phyloP scores from a whole-genome alignment of 2,797 vertebrate species.

The Rhynchotus rufescens region DNA sequence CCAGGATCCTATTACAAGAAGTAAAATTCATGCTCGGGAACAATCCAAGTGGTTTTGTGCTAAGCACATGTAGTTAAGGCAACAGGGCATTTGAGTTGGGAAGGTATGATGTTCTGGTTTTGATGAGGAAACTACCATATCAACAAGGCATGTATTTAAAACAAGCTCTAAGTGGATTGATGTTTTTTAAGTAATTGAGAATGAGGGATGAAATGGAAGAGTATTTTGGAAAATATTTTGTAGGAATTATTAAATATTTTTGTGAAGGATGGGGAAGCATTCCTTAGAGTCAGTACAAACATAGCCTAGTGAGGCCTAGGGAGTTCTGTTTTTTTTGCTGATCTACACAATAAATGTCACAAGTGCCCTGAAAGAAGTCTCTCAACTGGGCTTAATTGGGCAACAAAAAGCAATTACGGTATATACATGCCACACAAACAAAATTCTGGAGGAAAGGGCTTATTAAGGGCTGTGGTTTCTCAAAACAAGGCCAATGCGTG shows the following conservation, averaged over 20 bases:
- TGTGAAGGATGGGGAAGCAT: not conserved
- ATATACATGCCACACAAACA: not conserved
- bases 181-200: not conserved
- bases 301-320: not conserved
- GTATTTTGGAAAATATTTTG: not conserved
- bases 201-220: not conserved
- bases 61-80: not conserved
- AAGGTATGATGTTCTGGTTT: not conserved
- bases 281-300: not conserved
- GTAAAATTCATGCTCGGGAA: not conserved
- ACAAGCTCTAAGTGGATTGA: not conserved
- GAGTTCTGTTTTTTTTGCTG: not conserved
- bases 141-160: not conserved
- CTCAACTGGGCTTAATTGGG: not conserved
- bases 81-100: not conserved
- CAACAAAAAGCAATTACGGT: accelerated
- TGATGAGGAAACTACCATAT: not conserved
- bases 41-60: not conserved
- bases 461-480: accelerated
- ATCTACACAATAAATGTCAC: not conserved
- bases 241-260: not conserved
- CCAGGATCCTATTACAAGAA: not conserved
- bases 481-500: not conserved
- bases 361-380: not conserved
- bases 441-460: not conserved